These are phyloP conservation scores for Erpetoichthys calabaricus DNA, from an alignment of 2,797 vertebrate genomes.

Conservation along the genomic window DNA sequence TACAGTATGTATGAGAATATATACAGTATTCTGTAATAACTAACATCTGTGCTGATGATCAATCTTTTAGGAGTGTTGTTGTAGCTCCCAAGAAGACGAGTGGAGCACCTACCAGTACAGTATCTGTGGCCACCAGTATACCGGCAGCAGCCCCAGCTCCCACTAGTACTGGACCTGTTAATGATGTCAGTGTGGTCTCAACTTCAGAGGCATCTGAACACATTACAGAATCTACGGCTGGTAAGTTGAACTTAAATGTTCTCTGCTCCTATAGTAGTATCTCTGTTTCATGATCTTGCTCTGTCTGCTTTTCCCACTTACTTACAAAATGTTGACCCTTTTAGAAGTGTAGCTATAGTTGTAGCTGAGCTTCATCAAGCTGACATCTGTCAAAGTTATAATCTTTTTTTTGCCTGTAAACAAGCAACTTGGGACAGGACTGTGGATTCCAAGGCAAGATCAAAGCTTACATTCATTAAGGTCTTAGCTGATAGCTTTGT, in stretches of 20 bases:
- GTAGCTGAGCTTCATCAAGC: too few species aligned
- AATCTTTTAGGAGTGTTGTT: constrained; percentile 67
- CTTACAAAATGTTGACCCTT: too few species aligned
- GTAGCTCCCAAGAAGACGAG: constrained; percentile 72
- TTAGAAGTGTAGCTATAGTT: too few species aligned
- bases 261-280: too few species aligned
- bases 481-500: neutral
- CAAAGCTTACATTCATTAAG: neutral
- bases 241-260: constrained; percentile 40
- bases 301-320: too few species aligned
- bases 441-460: neutral
- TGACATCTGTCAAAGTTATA: neutral
- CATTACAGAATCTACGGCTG: constrained; percentile 41
- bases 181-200: constrained; percentile 78
- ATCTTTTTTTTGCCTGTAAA: neutral
- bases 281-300: too few species aligned
- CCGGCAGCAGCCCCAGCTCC: constrained; percentile 26
- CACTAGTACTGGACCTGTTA: constrained; percentile 32
- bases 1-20: too few species aligned
- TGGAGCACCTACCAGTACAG: constrained; percentile 23
- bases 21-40: too few species aligned
- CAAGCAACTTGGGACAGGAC: neutral
- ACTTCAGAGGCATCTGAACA: constrained; percentile 44
- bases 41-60: too few species aligned
- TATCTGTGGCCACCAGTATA: constrained; percentile 17